A percentile compares a stretch with the other conserved stretches of the same genome.
These are phyloP conservation scores for Blennius ocellaris DNA, from an alignment of 2,113 vertebrate species.

Conservation along the genomic window DNA sequence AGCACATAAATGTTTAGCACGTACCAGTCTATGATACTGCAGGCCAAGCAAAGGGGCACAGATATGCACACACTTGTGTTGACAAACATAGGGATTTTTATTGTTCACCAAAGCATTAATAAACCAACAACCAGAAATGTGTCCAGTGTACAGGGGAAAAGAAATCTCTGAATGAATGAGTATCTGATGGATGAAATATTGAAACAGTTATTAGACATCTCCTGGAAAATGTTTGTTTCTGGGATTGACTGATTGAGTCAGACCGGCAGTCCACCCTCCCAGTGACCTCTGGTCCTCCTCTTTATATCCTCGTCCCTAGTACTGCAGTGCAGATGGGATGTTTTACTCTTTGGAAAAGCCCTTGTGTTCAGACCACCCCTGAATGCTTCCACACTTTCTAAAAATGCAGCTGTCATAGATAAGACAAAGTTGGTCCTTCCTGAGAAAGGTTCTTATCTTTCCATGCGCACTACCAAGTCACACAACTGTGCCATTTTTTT, in stretches of 20 bases:
- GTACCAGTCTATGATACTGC: slow-evolving; percentile 41
- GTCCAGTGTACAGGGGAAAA: background rate
- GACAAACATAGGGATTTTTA: background rate
- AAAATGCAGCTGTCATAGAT: slow-evolving; percentile 51
- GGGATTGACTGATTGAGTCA: background rate
- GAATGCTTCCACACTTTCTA: slow-evolving; percentile 59
- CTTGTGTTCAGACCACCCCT: slow-evolving; percentile 53
- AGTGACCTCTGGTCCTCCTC: slow-evolving; percentile 27
- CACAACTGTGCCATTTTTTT: slow-evolving; percentile 15
- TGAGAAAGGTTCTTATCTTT: slow-evolving; percentile 53
- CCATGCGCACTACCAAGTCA: slow-evolving; percentile 32
- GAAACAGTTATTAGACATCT: background rate
- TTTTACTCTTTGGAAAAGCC: slow-evolving; percentile 34
- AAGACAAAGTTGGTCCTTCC: slow-evolving; percentile 30
- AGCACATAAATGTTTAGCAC: slow-evolving; percentile 73
- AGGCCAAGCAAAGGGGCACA: slow-evolving; percentile 14
- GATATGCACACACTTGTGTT: slow-evolving; percentile 23
- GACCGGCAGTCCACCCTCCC: slow-evolving; percentile 2
- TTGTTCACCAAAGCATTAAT: background rate
- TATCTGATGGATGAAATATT: background rate
- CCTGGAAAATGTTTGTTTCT: background rate
- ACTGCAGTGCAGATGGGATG: slow-evolving; percentile 29
- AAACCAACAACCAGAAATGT: background rate
- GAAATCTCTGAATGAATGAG: background rate
- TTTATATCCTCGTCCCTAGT: slow-evolving; percentile 8